Percentiles rank a stretch among this genome's conserved stretches.
These are phyloP conservation scores for Epinephelus moara DNA, from an alignment of 2,113 vertebrate species.

Conservation along the genomic window DNA sequence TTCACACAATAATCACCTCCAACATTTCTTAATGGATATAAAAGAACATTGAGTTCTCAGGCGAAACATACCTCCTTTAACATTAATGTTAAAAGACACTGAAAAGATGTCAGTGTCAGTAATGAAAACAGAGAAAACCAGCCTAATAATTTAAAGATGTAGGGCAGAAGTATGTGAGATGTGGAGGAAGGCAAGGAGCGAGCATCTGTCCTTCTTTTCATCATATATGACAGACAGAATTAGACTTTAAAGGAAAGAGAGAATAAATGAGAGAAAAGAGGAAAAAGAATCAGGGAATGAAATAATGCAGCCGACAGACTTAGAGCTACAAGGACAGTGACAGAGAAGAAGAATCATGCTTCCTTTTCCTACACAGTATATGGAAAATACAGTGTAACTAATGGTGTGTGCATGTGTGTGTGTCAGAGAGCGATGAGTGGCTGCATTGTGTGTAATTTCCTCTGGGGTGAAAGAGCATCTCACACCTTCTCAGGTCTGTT, in stretches of 20 bases:
- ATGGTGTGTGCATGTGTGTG: constrained; percentile 11
- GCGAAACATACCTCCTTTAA: not conserved
- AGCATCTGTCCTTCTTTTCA: constrained; percentile 6
- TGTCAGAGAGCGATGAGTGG: constrained; percentile 34
- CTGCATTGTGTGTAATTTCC: constrained; percentile 65
- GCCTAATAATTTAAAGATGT: constrained; percentile 31
- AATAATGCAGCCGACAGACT: not conserved
- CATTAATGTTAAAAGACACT: not conserved
- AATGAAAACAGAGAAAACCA: constrained; percentile 2
- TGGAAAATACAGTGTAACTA: constrained; percentile 19
- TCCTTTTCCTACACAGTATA: not conserved
- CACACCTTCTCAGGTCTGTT: constrained; percentile 63
- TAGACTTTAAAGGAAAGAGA: not conserved
- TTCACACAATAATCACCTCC: not conserved
- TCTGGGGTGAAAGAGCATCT: constrained; percentile 66
- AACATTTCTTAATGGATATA: constrained; percentile 1
- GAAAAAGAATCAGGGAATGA: not conserved
- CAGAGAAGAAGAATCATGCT: not conserved
- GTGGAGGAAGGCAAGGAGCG: not conserved
- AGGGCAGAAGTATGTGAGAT: constrained; percentile 9
- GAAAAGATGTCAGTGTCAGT: constrained; percentile 1
- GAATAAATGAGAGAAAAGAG: not conserved
- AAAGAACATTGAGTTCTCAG: constrained; percentile 1
- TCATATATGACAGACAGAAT: not conserved
- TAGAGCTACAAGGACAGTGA: not conserved